A percentile compares a stretch with the other conserved stretches of the same genome.
Evolutionary conservation across 92 coral and sea anemone species (phyloP).

Genomic region (Heliopora coerulea): DNA sequence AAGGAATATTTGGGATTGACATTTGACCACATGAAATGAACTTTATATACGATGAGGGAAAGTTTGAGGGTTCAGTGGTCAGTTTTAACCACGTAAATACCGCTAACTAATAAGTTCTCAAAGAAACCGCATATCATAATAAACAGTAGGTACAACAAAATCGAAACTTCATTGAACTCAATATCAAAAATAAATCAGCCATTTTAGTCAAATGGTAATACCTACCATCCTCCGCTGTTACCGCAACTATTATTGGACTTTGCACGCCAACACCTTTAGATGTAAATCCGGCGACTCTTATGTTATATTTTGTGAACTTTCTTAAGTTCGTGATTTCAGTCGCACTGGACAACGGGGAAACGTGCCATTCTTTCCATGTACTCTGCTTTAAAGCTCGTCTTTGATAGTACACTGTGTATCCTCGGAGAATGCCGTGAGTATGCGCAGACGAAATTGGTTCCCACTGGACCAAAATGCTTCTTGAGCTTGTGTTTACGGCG

Average conservation of each 20-base stretch:
- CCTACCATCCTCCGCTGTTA: slow-evolving; percentile 80
- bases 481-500: slow-evolving; percentile 71
- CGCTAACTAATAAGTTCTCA: too few species aligned
- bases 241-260: slow-evolving; percentile 46
- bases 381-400: background rate
- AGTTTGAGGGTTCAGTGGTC: too few species aligned
- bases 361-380: background rate
- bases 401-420: slow-evolving; percentile 67
- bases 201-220: too few species aligned
- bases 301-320: slow-evolving; percentile 71
- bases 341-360: slow-evolving; percentile 53
- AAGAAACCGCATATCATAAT: too few species aligned
- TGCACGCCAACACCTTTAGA: slow-evolving; percentile 74
- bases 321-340: slow-evolving; percentile 54
- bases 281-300: slow-evolving; percentile 72
- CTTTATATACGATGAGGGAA: too few species aligned
- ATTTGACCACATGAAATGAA: too few species aligned
- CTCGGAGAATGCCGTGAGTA: slow-evolving; percentile 72
- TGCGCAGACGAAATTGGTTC: slow-evolving; percentile 67
- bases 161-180: too few species aligned
- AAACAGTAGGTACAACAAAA: too few species aligned
- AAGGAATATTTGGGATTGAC: too few species aligned
- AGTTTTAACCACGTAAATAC: too few species aligned
- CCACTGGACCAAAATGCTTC: slow-evolving; percentile 70
- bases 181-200: too few species aligned